Conservation (phyloP, 2,888 invertebrate genomes). For the Netelia inedita region DNA sequence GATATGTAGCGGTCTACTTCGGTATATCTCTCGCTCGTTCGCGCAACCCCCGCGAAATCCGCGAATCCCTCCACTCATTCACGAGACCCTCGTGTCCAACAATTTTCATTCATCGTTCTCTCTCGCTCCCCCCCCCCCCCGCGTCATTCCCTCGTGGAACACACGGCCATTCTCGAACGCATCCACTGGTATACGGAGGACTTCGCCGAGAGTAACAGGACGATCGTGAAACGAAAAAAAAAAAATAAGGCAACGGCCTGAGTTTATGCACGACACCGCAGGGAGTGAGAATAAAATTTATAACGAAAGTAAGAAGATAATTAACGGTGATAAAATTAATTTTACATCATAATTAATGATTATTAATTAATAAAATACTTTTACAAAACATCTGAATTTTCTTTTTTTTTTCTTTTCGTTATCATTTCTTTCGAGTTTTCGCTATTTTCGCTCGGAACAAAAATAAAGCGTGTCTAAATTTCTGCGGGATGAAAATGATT, state of each 20-base stretch:
- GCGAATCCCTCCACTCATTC: constrained; percentile 68
- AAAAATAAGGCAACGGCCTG: background rate
- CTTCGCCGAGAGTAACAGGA: background rate
- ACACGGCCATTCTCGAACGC: background rate
- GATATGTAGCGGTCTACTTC: background rate
- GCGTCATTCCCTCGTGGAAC: background rate
- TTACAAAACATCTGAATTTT: no score
- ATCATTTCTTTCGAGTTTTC: no score
- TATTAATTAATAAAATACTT: no score
- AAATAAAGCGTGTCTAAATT: no score
- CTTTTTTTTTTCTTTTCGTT: no score
- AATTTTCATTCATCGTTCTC: constrained; percentile 75
- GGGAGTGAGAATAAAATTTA: background rate
- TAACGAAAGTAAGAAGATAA: background rate
- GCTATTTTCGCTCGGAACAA: no score
- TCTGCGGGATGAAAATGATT: no score
- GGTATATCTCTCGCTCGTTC: constrained; percentile 17
- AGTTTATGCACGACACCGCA: background rate
- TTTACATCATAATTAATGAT: no score
- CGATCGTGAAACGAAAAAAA: background rate
- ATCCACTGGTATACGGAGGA: background rate
- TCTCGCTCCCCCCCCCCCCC: background rate
- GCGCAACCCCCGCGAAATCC: constrained; percentile 38
- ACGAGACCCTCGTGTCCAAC: constrained; percentile 65
- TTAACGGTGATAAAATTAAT: no score